A percentile compares a stretch with the other conserved stretches of the same genome.
These are phyloP conservation scores for Nemopilema nomurai DNA, from an alignment of 30 jellyfish, hydroid and myxozoan species.

Conservation along the genomic window DNA sequence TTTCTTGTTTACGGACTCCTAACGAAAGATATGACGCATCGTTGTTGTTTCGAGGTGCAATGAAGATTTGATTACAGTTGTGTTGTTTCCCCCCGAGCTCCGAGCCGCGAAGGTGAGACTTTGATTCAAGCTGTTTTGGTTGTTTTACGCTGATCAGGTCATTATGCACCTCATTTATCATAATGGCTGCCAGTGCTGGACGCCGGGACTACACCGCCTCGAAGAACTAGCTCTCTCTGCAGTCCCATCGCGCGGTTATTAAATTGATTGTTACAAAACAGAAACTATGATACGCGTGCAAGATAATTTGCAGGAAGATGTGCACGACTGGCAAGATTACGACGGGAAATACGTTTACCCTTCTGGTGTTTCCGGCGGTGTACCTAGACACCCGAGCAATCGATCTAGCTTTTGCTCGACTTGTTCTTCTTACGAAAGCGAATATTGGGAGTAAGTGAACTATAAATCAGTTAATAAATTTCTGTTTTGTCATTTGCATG, in stretches of 20 bases:
- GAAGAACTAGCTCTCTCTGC: background rate
- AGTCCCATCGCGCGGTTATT: background rate
- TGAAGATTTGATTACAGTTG: background rate
- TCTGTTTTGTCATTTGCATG: background rate
- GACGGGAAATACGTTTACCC: conserved; percentile 21
- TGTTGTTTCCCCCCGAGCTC: background rate
- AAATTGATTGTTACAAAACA: conserved; percentile 6
- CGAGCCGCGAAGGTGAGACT: background rate
- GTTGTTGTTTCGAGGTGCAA: background rate
- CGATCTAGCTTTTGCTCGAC: conserved; percentile 78
- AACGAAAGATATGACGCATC: no score
- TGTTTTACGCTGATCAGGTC: conserved; percentile 72
- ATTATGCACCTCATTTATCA: conserved; percentile 72
- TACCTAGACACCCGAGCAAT: conserved; percentile 51
- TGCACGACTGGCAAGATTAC: conserved; percentile 51
- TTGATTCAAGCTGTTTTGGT: conserved; percentile 58
- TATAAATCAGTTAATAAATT: background rate
- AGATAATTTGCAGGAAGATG: conserved; percentile 43
- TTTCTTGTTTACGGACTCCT: no score
- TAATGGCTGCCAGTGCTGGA: conserved; percentile 69
- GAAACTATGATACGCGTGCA: conserved; percentile 48
- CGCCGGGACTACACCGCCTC: background rate
- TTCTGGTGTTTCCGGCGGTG: conserved; percentile 21
- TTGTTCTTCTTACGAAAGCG: conserved; percentile 72
- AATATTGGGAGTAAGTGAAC: conserved; percentile 63